Evolutionary conservation across 2,888 invertebrate species (phyloP).

Genomic region (Brachyptera risi): DNA sequence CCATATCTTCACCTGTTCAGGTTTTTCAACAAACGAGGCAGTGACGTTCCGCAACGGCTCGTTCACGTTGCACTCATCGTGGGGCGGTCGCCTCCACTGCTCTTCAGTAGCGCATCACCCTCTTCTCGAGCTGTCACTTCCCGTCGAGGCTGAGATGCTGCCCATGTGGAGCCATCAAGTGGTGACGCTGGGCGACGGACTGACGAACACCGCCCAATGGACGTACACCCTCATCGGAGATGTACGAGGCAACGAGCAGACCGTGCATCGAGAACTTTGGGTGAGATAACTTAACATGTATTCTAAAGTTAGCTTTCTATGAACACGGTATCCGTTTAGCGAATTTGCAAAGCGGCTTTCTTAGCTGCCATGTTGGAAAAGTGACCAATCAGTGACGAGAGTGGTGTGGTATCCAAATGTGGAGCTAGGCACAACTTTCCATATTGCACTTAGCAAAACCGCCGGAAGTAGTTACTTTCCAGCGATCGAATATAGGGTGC

Average conservation of each 20-base stretch:
- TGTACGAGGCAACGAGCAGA: constrained; percentile 79
- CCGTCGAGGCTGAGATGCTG: constrained; percentile 85
- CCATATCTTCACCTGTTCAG: too few relatives aligned
- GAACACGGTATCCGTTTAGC: too few relatives aligned
- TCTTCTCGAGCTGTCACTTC: constrained; percentile 73
- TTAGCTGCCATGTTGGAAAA: too few relatives aligned
- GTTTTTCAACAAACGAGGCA: constrained; percentile 67
- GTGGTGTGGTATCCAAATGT: too few relatives aligned
- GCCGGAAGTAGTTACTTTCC: too few relatives aligned
- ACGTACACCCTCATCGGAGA: constrained; percentile 79
- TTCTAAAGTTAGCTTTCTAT: too few relatives aligned
- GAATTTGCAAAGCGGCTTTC: too few relatives aligned
- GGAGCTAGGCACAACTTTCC: too few relatives aligned
- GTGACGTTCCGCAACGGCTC: constrained; percentile 75
- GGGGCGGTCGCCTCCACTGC: constrained; percentile 69
- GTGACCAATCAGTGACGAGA: too few relatives aligned
- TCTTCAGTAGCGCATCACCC: constrained; percentile 79
- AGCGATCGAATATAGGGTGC: too few relatives aligned
- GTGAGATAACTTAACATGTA: too few relatives aligned
- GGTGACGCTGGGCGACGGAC: constrained; percentile 68
- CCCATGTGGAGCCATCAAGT: constrained; percentile 86
- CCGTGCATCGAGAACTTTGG: constrained; percentile 57
- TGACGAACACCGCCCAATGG: constrained; percentile 75
- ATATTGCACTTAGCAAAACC: too few relatives aligned
- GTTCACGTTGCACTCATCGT: constrained; percentile 67